phyloP scores from a whole-genome alignment of 2,797 vertebrate species.

The Characodon lateralis region DNA sequence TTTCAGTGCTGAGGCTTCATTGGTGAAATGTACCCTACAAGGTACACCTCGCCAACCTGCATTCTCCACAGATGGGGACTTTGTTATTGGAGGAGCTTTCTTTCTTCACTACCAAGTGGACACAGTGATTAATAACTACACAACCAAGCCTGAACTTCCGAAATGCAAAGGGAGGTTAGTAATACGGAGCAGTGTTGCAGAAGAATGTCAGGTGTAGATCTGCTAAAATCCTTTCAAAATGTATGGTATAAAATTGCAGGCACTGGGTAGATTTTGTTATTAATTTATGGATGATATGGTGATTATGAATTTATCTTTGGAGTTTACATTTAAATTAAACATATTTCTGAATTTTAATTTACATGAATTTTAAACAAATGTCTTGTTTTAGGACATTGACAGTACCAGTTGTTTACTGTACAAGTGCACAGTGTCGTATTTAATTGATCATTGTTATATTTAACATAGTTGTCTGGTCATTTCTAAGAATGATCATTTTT shows the following conservation, averaged over 20 bases:
- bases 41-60: neutral
- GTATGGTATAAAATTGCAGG: too few species aligned
- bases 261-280: too few species aligned
- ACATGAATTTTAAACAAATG: too few species aligned
- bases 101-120: neutral
- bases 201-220: too few species aligned
- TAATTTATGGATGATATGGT: too few species aligned
- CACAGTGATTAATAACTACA: neutral
- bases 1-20: neutral
- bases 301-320: too few species aligned
- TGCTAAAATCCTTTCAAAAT: too few species aligned
- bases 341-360: too few species aligned
- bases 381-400: too few species aligned
- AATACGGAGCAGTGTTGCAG: too few species aligned
- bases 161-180: conserved; percentile 5
- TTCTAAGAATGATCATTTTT: neutral
- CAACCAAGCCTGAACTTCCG: neutral
- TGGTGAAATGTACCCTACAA: neutral
- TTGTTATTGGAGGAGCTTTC: neutral
- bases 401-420: too few species aligned
- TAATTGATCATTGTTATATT: neutral
- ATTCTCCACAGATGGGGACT: neutral
- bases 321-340: too few species aligned
- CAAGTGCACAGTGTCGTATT: neutral
- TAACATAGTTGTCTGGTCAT: neutral